These are phyloP conservation scores for Plestiodon gilberti DNA, from an alignment of 2,113 vertebrate species.

Conservation along the genomic window DNA sequence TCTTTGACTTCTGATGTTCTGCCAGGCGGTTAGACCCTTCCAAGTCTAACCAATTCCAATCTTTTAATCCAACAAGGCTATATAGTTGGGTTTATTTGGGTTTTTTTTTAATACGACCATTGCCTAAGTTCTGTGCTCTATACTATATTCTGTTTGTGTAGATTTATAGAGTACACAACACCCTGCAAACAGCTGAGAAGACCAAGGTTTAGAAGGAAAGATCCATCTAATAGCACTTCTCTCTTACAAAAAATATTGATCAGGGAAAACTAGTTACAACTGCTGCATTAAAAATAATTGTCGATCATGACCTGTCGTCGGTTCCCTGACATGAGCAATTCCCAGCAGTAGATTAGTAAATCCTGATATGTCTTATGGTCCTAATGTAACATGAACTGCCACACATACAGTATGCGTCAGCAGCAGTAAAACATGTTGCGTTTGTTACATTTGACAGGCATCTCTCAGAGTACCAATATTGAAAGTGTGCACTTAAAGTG, in stretches of 20 bases:
- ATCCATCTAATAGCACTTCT: background rate
- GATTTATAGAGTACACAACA: background rate
- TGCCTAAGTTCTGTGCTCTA: slow-evolving; percentile 31
- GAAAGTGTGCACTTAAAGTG: slow-evolving; percentile 13
- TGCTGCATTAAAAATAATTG: slow-evolving; percentile 60
- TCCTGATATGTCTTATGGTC: slow-evolving; percentile 53
- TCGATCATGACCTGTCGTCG: slow-evolving; percentile 54
- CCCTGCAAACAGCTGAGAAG: background rate
- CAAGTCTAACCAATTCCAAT: too few species aligned
- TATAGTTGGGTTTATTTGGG: background rate
- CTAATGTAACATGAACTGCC: slow-evolving; percentile 60
- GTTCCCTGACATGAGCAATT: slow-evolving; percentile 56
- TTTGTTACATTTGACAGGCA: slow-evolving; percentile 14
- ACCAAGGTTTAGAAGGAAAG: slow-evolving; percentile 5
- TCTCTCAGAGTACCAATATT: slow-evolving; percentile 28
- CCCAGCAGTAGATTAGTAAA: slow-evolving; percentile 54
- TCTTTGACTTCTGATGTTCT: background rate
- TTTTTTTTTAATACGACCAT: slow-evolving; percentile 29
- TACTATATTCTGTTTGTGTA: background rate
- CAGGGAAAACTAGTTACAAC: slow-evolving; percentile 21
- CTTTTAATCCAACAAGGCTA: background rate
- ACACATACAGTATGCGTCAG: slow-evolving; percentile 55
- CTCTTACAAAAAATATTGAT: slow-evolving; percentile 17
- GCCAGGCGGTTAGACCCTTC: background rate
- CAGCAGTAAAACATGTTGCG: slow-evolving; percentile 14